Base-by-base conservation (phyloP, 2,888 invertebrate species). In the Calameuta filiformis region DNA sequence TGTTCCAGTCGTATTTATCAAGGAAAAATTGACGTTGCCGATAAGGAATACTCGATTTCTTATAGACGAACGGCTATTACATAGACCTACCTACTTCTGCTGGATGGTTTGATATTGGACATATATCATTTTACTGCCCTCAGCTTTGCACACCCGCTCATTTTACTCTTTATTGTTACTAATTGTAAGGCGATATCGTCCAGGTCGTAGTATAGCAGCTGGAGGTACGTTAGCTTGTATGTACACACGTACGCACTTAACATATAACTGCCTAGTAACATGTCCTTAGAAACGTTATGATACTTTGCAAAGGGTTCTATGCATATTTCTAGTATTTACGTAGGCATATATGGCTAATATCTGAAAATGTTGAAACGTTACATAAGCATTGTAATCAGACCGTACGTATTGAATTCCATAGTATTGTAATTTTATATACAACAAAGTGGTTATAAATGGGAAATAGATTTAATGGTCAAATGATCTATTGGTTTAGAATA, bases 181-280 rank as follows among this genome's bases (percentile, higher is more conserved):
- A 88, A 89, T 89, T 86, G 85, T 84, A 84, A 85, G 85, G 81
- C 79, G 83, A 86, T 87, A 56, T 56, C 56, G 23, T 56, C 23
- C 56, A 15, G 11, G 71, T 71, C 30, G 33, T 71, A 30, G 71
- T 30, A 30, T 11, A 30, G 71, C 23, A 71, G 34, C 15, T 34
- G 30, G 12, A 30, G 71, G 31, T 30, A 71, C 31, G 12, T 71
- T 71, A 12, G 71, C 30, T 12, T 33, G 23, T 71, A 35, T 35
- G 35, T 35, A 33, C 31, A 12, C 30, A 33, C 23, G 12, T 30
- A 31, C 71, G 31, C 30, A 11, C 12, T 15, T 71, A 34, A 30
- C 31, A 23, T 56, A 56, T 23, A 56, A 56, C 56, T 56, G 6
- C 56, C 23, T 23, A 23, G 56, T 56, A 23, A 56, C 9, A 23